Evolutionary conservation across 2,113 vertebrate species (phyloP).

Genomic region (Podilymbus podiceps): DNA sequence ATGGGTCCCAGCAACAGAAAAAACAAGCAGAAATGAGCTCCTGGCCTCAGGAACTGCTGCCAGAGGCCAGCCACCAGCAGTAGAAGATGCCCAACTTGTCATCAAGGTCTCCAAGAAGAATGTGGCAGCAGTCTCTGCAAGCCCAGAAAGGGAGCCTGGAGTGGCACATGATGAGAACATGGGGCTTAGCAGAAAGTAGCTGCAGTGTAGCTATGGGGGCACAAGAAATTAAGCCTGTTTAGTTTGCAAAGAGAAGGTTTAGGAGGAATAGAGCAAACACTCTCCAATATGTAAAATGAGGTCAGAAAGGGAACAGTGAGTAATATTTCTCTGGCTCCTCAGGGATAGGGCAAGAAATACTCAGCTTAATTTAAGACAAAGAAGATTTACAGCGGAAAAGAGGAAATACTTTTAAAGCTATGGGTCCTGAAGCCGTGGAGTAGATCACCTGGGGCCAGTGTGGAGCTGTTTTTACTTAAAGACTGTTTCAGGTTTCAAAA

Average conservation of each 20-base stretch:
- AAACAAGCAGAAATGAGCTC: background rate
- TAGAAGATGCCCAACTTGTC: background rate
- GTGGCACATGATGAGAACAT: background rate
- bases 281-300: constrained; percentile 38
- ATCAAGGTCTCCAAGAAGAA: background rate
- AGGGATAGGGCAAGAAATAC: constrained; percentile 15
- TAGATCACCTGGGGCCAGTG: background rate
- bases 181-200: background rate
- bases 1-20: background rate
- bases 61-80: background rate
- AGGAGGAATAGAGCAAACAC: constrained; percentile 37
- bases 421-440: background rate
- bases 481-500: background rate
- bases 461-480: background rate
- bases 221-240: constrained; percentile 22
- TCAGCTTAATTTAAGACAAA: constrained; percentile 33
- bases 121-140: background rate
- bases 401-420: background rate
- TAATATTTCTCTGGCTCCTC: constrained; percentile 30
- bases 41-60: background rate
- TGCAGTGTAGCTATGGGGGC: background rate
- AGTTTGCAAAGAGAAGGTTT: constrained; percentile 18
- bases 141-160: background rate
- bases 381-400: constrained; percentile 19
- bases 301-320: constrained; percentile 54